Base-by-base conservation (phyloP, 2,113 vertebrate species). In the Anhinga rufa region DNA sequence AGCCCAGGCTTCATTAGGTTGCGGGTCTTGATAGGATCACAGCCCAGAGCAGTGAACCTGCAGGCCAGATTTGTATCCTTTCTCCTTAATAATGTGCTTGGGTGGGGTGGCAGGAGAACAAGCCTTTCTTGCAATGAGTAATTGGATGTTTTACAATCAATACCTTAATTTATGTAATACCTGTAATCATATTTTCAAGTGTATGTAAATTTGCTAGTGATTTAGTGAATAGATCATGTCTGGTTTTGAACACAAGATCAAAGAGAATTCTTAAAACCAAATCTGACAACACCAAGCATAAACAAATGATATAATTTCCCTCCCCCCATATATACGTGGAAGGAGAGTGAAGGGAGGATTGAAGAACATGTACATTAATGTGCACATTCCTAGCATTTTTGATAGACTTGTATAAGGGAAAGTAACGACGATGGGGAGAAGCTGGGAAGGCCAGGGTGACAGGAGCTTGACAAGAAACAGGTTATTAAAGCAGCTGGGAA, bases 401-500 rank as follows among this genome's bases (percentile, higher is more conserved):
- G 4, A 34, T 93, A 58, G n/a, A 22, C 55, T 86, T 77, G 7
- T 71, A 6, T 71, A 71, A 86, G 55, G 36, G n/a, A 42, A 86
- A 57, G 36, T 61, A 51, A 46, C 16, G 44, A 90, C 42, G 32
- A 14, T 32, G 19, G 10, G n/a, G 36, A 19, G 42, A 88, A 57
- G 15, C 74, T 79, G 55, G 25, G 28, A 69, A 24, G 11, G 49
- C 44, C 60, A 40, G 62, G 54, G 46, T 93, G 90, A 69, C 40
- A 86, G 64, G 78, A 93, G n/a, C 17, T 62, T 92, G 83, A 78
- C 42, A 42, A 70, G 55, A 58, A 89, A 3, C 72, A 88, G 46
- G n/a, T 84, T 92, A 88, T 79, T 83, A 82, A 95, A 92, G 62
- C 88, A 97, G 70, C 64, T 95, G 86, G 91, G 72, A 92, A 81